Percentiles rank a stretch among this genome's conserved stretches.
Evolutionary conservation across 2,797 vertebrate species (phyloP).

Genomic region (Parambassis ranga): DNA sequence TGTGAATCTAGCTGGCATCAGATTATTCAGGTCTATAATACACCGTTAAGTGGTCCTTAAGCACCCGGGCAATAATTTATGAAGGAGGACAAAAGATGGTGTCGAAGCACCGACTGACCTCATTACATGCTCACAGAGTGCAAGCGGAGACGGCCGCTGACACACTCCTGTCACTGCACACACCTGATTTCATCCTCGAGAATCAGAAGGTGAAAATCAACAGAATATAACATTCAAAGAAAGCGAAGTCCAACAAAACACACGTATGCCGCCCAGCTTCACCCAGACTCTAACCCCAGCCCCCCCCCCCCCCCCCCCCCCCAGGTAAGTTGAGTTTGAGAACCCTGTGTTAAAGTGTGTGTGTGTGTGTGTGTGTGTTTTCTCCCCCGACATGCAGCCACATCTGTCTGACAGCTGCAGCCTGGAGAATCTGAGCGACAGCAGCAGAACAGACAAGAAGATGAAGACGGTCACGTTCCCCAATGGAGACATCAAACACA

Average conservation of each 20-base stretch:
- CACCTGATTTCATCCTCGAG: conserved; percentile 47
- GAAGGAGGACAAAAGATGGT: conserved; percentile 48
- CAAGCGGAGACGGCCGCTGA: conserved; percentile 51
- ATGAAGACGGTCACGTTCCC: conserved; percentile 63
- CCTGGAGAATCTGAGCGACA: too few relatives aligned
- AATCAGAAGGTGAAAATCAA: too few relatives aligned
- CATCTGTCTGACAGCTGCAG: conserved; percentile 45
- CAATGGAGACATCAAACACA: conserved; percentile 79
- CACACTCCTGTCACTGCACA: conserved; percentile 13
- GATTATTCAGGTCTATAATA: conserved; percentile 44
- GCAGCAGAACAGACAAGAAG: conserved; percentile 69
- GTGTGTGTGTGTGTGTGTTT: too few relatives aligned
- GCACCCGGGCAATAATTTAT: conserved; percentile 71
- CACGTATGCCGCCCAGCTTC: too few relatives aligned
- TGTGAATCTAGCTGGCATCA: conserved; percentile 21
- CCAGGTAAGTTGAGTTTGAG: too few relatives aligned
- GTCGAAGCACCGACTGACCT: conserved; percentile 51
- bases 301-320: too few relatives aligned
- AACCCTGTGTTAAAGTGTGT: too few relatives aligned
- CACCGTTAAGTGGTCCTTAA: conserved; percentile 63
- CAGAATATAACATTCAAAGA: not conserved
- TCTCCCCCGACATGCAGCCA: too few relatives aligned
- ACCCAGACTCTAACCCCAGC: too few relatives aligned
- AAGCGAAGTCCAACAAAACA: too few relatives aligned
- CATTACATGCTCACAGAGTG: conserved; percentile 59